A percentile compares a stretch with the other conserved stretches of the same genome.
These are phyloP conservation scores for Ophiodon elongatus DNA, from an alignment of 2,113 vertebrate species.

Conservation along the genomic window DNA sequence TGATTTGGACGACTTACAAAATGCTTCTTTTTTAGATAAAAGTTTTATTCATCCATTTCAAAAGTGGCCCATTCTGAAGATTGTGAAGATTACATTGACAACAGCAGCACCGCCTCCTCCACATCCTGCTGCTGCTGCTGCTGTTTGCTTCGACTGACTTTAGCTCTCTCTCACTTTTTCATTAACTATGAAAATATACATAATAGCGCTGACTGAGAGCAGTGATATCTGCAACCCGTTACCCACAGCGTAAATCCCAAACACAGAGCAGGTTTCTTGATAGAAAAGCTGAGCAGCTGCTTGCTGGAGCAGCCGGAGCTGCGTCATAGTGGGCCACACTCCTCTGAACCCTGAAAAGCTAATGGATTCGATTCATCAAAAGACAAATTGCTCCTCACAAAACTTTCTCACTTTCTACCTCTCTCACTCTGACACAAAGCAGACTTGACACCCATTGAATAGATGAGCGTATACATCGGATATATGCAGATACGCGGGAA, in stretches of 20 bases:
- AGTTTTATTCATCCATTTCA: not conserved
- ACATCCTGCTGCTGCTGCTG: not conserved
- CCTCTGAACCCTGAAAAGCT: slow-evolving; percentile 65
- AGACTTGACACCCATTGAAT: slow-evolving; percentile 6
- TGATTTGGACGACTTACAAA: slow-evolving; percentile 4
- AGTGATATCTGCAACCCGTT: slow-evolving; percentile 55
- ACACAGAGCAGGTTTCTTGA: slow-evolving; percentile 38
- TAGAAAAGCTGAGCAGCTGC: slow-evolving; percentile 51
- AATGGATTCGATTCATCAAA: slow-evolving; percentile 63
- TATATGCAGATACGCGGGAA: not conserved
- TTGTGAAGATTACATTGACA: not conserved
- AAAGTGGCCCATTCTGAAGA: not conserved
- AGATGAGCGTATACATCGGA: not conserved
- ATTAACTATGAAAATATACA: slow-evolving; percentile 56
- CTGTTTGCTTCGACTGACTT: slow-evolving; percentile 42
- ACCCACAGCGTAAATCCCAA: slow-evolving; percentile 41
- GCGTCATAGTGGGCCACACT: slow-evolving; percentile 64
- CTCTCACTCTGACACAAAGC: slow-evolving; percentile 16
- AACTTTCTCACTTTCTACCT: slow-evolving; percentile 29
- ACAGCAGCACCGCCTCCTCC: not conserved
- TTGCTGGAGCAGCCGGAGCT: slow-evolving; percentile 45
- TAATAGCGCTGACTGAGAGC: slow-evolving; percentile 36
- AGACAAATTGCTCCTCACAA: slow-evolving; percentile 55
- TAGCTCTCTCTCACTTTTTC: slow-evolving; percentile 32
- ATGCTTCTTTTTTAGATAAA: not conserved